Evolutionary conservation across 1,140 invertebrate species (phyloP).

Genomic region (Hycleus phaleratus): DNA sequence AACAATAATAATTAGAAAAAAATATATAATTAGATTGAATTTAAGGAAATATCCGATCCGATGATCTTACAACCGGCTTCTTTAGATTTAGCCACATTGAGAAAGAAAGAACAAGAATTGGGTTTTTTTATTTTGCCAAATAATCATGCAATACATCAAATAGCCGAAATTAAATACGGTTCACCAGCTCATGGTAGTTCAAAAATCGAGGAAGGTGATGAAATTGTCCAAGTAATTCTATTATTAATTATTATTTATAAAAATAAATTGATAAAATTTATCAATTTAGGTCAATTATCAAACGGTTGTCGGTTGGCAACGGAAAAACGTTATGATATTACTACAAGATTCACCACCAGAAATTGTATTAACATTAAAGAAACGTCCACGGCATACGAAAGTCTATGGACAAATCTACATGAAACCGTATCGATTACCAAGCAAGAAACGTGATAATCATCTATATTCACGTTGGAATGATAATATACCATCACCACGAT

Average conservation of each 20-base stretch:
- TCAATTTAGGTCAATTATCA: constrained; percentile 73
- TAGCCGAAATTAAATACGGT: constrained; percentile 78
- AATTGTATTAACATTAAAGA: constrained; percentile 75
- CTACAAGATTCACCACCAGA: constrained; percentile 73
- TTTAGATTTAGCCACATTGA: constrained; percentile 76
- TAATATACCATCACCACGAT: constrained; percentile 56
- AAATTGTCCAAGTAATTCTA: constrained; percentile 72
- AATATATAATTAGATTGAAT: background rate
- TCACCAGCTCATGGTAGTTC: constrained; percentile 77
- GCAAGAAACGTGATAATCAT: constrained; percentile 59
- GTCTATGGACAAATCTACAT: constrained; percentile 77
- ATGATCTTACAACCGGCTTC: constrained; percentile 81
- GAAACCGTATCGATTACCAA: constrained; percentile 67
- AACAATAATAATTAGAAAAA: background rate
- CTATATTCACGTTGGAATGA: constrained; percentile 58
- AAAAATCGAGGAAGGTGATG: constrained; percentile 87
- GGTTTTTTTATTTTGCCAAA: constrained; percentile 81
- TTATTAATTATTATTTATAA: constrained; percentile 5
- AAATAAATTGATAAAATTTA: background rate
- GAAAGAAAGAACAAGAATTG: constrained; percentile 69
- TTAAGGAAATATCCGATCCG: constrained; percentile 70
- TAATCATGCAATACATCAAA: constrained; percentile 77
- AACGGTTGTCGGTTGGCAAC: constrained; percentile 84
- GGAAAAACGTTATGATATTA: constrained; percentile 68
- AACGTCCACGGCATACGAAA: constrained; percentile 73